Base-by-base conservation (phyloP, 2,797 vertebrate genomes). In the Danio aesculapii region DNA sequence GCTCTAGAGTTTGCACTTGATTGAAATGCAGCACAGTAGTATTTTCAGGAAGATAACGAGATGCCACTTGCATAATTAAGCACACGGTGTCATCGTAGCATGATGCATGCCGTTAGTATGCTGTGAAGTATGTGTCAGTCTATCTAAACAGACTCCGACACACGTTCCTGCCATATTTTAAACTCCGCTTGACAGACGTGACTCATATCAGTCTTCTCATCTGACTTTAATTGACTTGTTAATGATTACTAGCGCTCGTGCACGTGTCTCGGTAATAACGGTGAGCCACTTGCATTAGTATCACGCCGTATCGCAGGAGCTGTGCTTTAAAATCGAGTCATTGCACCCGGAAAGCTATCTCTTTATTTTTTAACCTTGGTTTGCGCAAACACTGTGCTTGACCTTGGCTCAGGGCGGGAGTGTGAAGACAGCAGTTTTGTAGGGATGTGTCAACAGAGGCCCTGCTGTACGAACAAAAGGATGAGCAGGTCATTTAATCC, bases 401-500 rank as follows among this genome's bases (percentile, higher is more conserved):
- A 84, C 75, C 76, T 82, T 78, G 47, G 69, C 63, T 41, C 73
- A 47, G 68, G 67, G 44, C 67, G 79, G 66, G 47, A 69, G 70
- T 79, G 70, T 81, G 58, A 66, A 82, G 72, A 80, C 55, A 39
- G 67, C 57, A 76, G 41, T 70, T 78, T 66, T 71, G 43, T 68
- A 43, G 14, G 53, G 63, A 80, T 57, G 17, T 86, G 81, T 83
- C 63, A 78, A 77, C 59, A 77, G 62, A 55, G 39, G 72, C 74
- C 58, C 43, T 57, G 72, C 76, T 74, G 47, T n/a, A 46, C 17
- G 77, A 83, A 86, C 82, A 74, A 76, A 83, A 79, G 63, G 82
- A 77, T 69, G 70, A 76, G 66, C 73, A 59, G 19, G 83, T 84
- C 85, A 84, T 86, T 87, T 85, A 84, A 83, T 86, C 64, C 84